phyloP scores from a whole-genome alignment of 2,113 vertebrate genomes.

The Muscicapa adusta region DNA sequence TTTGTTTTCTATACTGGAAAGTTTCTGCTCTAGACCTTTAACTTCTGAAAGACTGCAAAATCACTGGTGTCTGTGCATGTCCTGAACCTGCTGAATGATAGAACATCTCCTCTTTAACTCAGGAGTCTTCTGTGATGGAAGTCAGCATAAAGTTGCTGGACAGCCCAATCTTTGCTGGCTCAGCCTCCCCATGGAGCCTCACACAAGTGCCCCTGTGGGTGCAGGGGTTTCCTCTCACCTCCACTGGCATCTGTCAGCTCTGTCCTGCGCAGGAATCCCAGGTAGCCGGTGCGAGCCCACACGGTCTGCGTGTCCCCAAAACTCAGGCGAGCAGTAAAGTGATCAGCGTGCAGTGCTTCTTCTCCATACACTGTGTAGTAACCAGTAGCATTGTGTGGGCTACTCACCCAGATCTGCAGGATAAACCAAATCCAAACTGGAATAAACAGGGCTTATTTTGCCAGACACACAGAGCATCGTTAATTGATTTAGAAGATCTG shows the following conservation, averaged over 20 bases:
- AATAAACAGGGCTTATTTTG: background rate
- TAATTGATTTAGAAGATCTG: background rate
- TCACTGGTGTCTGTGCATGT: background rate
- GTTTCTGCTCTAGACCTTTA: background rate
- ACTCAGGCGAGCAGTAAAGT: slow-evolving; percentile 90
- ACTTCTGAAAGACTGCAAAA: background rate
- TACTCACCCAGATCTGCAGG: slow-evolving; percentile 92
- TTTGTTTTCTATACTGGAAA: background rate
- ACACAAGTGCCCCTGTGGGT: too few relatives aligned
- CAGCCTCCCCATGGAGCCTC: background rate
- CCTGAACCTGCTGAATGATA: background rate
- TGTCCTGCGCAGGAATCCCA: slow-evolving; percentile 93
- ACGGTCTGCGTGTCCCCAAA: slow-evolving; percentile 93
- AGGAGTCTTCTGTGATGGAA: background rate
- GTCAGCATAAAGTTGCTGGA: background rate
- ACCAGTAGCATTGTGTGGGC: slow-evolving; percentile 91
- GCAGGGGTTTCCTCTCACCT: slow-evolving; percentile 71
- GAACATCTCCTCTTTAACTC: background rate
- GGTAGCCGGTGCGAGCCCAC: slow-evolving; percentile 94
- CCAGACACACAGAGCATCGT: background rate
- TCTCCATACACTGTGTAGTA: slow-evolving; percentile 95
- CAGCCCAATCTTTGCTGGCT: background rate
- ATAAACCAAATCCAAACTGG: background rate
- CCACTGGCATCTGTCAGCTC: slow-evolving; percentile 94
- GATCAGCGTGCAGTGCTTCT: slow-evolving; percentile 90